Evolutionary conservation across 2,888 invertebrate species (phyloP).

Genomic region (Xiphydria camelus): DNA sequence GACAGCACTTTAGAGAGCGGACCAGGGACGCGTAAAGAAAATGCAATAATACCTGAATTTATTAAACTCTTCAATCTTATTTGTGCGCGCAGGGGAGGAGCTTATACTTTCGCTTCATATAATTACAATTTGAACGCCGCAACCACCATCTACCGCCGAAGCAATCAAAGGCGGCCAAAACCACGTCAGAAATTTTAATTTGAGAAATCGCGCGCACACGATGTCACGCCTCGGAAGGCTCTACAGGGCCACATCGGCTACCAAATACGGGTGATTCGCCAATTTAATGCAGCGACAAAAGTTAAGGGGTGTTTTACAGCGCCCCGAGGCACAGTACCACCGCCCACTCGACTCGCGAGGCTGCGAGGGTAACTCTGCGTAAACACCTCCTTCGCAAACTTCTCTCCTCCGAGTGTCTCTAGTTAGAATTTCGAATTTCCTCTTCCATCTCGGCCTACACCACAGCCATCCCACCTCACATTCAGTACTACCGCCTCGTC

Average conservation of each 20-base stretch:
- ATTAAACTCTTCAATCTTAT: too few species aligned
- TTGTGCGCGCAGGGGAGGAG: too few species aligned
- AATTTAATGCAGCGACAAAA: slow-evolving; percentile 39
- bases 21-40: too few species aligned
- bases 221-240: neutral
- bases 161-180: too few species aligned
- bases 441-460: slow-evolving; percentile 23
- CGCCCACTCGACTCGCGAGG: slow-evolving; percentile 11
- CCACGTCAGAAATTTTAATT: too few species aligned
- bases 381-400: slow-evolving; percentile 41
- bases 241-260: neutral
- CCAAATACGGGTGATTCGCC: slow-evolving; percentile 14
- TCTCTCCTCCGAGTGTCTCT: slow-evolving; percentile 35
- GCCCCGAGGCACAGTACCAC: slow-evolving; percentile 26
- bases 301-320: slow-evolving; percentile 37
- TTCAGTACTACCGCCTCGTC: too few species aligned
- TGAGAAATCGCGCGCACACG: neutral
- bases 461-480: slow-evolving; percentile 5
- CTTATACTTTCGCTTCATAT: too few species aligned
- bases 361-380: slow-evolving; percentile 31
- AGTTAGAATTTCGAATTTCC: slow-evolving; percentile 40
- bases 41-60: too few species aligned
- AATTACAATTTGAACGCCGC: too few species aligned
- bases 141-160: too few species aligned
- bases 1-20: too few species aligned